Evolutionary conservation across 2,888 invertebrate genomes (phyloP), one percentile per base, ranked within the genome.

Genomic region (Acanthosepion lycidas): DNA sequence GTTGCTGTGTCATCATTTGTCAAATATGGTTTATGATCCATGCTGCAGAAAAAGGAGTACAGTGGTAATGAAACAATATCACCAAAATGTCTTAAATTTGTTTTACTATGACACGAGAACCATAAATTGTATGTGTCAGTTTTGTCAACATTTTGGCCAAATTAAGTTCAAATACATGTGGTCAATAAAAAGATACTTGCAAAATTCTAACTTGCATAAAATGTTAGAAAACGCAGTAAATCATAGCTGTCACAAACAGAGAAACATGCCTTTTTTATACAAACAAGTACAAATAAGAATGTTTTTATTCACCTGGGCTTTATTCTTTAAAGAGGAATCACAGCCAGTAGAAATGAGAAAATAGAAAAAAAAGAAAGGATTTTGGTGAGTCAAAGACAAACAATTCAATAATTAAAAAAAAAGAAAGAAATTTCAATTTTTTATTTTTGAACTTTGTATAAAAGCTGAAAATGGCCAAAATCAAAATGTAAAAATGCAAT

Each of bases 301-400:
- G 1, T 15, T 78, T n/a, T 78, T 78, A 78, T 78, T 78, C 78
- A 78, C 78, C 78, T 78, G 78, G 78, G 78, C 78, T 78, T 78
- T 78, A 78, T 78, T 78, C 78, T 78, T 78, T n/a, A 78, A 78
- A 15, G 9, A 33, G 78, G n/a, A 78, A 78, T 15, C 78, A n/a
- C 78, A 78, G 78, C n/a, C 78, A 78, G n/a, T 78, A 78, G 78
- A n/a, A n/a, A 78, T 78, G n/a, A 33, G 78, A 78, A 78, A n/a
- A 12, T 12, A 5, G 78, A n/a, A 9, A 78, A 78, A 9, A 20
- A 59, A 78, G 9, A 78, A 33, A 78, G n/a, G n/a, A n/a, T 33
- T n/a, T n/a, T 78, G 78, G n/a, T 78, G 78, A 78, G 59, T 59
- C 23, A 59, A 42, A 6, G n/a, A 78, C n/a, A 78, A n/a, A 15